A percentile compares a stretch with the other conserved stretches of the same genome.
These are phyloP conservation scores for Paralichthys olivaceus DNA, from an alignment of 2,113 vertebrate species.

Conservation along the genomic window DNA sequence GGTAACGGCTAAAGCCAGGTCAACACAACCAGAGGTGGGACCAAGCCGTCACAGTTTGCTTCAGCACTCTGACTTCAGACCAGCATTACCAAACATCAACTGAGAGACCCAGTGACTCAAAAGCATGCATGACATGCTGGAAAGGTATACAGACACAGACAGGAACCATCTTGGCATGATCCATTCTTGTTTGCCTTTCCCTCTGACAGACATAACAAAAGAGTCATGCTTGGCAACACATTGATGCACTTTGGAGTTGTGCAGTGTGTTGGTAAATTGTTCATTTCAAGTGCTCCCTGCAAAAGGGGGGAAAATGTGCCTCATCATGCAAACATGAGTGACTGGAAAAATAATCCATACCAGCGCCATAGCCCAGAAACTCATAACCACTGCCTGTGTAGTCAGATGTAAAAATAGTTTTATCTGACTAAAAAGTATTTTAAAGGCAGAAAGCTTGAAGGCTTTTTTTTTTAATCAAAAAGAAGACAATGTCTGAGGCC, in stretches of 20 bases:
- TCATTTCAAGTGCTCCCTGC: conserved; percentile 26
- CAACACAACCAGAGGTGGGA: conserved; percentile 42
- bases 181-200: conserved; percentile 41
- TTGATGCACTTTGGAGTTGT: conserved; percentile 36
- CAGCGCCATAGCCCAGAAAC: conserved; percentile 30
- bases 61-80: conserved; percentile 46
- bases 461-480: too few relatives aligned
- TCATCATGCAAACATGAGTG: conserved; percentile 36
- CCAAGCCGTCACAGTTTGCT: conserved; percentile 44
- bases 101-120: conserved; percentile 22
- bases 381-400: conserved; percentile 40
- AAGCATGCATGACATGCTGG: conserved; percentile 28
- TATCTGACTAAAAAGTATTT: too few relatives aligned
- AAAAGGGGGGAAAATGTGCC: conserved; percentile 37
- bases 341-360: conserved; percentile 63
- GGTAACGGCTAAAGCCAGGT: conserved; percentile 35
- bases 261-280: conserved; percentile 55
- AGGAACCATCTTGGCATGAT: conserved; percentile 37
- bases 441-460: conserved; percentile 2
- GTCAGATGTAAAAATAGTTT: conserved; percentile 38
- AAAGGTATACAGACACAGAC: conserved; percentile 29
- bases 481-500: too few relatives aligned
- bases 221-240: conserved; percentile 48
- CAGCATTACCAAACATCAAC: conserved; percentile 14
- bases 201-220: conserved; percentile 38